These are phyloP conservation scores for Diarsia mendica DNA, from an alignment of 2,888 invertebrate genomes.

Conservation along the genomic window DNA sequence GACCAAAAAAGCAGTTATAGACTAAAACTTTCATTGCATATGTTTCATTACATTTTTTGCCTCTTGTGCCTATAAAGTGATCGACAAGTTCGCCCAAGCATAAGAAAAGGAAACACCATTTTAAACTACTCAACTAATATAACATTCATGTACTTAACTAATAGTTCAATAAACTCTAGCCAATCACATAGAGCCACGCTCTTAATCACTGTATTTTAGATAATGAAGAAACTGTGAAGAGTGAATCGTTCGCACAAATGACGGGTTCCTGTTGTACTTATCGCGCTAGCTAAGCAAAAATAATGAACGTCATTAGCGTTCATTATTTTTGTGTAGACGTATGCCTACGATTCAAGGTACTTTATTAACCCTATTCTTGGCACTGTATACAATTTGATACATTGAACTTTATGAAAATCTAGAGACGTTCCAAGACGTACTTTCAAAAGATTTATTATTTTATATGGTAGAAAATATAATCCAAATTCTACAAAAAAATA, in stretches of 20 bases:
- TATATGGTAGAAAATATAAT: too few relatives aligned
- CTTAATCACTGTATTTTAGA: constrained; percentile 6
- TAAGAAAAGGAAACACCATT: neutral
- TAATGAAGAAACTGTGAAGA: constrained; percentile 13
- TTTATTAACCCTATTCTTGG: too few relatives aligned
- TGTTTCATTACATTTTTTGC: too few relatives aligned
- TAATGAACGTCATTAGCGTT: neutral
- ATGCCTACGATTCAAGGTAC: neutral
- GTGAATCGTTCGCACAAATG: neutral
- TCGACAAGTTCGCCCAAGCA: neutral
- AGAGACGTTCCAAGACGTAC: too few relatives aligned
- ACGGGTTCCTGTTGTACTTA: neutral
- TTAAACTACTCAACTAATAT: neutral
- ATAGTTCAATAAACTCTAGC: constrained; percentile 22
- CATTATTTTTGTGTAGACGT: neutral
- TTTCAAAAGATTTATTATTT: too few relatives aligned
- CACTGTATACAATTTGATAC: too few relatives aligned
- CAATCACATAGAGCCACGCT: constrained; percentile 60
- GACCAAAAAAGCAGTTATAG: too few relatives aligned
- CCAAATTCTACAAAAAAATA: too few relatives aligned
- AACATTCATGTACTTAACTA: constrained; percentile 2
- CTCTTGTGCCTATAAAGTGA: neutral
- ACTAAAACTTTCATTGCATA: too few relatives aligned
- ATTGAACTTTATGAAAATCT: too few relatives aligned
- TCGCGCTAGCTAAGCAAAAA: too few relatives aligned